Base-by-base conservation (phyloP, 2,113 vertebrate genomes). In the Tor tambroides region DNA sequence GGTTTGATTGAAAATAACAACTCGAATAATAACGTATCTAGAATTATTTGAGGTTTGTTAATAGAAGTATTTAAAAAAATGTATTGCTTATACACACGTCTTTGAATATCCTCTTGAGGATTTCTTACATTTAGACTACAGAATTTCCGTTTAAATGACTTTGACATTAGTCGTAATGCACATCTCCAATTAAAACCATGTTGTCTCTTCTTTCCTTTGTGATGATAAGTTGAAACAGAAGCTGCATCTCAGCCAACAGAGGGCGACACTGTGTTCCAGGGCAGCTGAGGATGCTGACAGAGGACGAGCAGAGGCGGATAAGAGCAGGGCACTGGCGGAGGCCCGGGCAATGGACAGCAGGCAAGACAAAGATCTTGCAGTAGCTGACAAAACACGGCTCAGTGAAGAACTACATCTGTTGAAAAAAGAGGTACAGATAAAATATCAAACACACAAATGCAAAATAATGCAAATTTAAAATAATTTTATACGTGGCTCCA, bases 241-340 rank as follows among this genome's bases (percentile, higher is more conserved):
- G 91, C 83, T 93, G 2, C 89, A 89, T 1, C 87, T 90, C 49
- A 94, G 92, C 90, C 94, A 94, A 93, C 93, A 95, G 92, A 94
- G 93, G 90, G 94, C 85, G 21, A 65, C 87, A 1, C 26, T 93
- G 84, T 93, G 92, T 84, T 93, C 92, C 3, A 87, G 54, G 0
- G 92, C 90, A 1, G 93, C 89, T 0, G 92, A 91, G 0, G 91
- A 94, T 63, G 92, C 88, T 0, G 91, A 92, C 51, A 86, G 59
- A 75, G 86, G 90, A 12, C 88, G 91, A 32, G 88, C 28, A 0
- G 94, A 94, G 65, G 93, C 94, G 0, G 94, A 95, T 88, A 91
- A 87, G 86, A 85, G 71, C 69, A 76, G 89, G 84, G 91, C 88
- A 4, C 83, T 92, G 59, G 93, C 95, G 0, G 92, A 93, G 65